Evolutionary conservation across 2,888 invertebrate genomes (phyloP), one percentile per base, ranked within the genome.

Genomic region (Tachina grossa): DNA sequence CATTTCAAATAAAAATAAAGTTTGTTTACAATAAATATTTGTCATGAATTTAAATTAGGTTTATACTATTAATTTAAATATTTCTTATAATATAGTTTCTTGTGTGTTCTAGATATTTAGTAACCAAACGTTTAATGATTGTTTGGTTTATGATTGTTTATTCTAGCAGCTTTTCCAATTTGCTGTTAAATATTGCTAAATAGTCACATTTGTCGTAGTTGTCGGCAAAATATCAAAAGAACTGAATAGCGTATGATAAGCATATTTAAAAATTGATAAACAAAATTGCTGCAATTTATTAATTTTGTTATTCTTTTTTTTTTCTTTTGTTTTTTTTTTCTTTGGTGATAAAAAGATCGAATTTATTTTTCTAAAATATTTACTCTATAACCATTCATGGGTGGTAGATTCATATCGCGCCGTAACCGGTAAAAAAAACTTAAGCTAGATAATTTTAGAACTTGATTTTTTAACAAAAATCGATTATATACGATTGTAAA

Each of bases 251-350:
- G 41, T 77, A 74, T 78, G 85, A 85, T 85, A 85, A 85, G 74
- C 63, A 69, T 78, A 78, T 74, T 72, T 81, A 74, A 78, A 55
- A 81, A 69, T 69, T 74, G 74, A 78, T 81, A 81, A 76, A 68
- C 49, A 76, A 77, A 81, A 72, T 47, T 57, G 74, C 69, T 77
- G 83, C 68, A 78, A 65, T 66, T 75, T 81, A 69, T 78, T 83
- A 69, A 81, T 82, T 79, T 63, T 55, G 49, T 19, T 31, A 13
- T 63, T 63, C 45, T 11, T 45, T 9, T 11, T 39, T 57, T 49
- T 10, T 13, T 51, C 22, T 13, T 83, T 83, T 49, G n/a, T 31
- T 31, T 3, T 31, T 22, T 22, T 11, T 13, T 53, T 41, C 19
- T 83, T 83, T 49, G 14, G 16, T 59, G 59, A 72, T 61, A 43